These are phyloP conservation scores for Mimumesa dahlbomi DNA, from an alignment of 2,888 invertebrate species.

Conservation along the genomic window DNA sequence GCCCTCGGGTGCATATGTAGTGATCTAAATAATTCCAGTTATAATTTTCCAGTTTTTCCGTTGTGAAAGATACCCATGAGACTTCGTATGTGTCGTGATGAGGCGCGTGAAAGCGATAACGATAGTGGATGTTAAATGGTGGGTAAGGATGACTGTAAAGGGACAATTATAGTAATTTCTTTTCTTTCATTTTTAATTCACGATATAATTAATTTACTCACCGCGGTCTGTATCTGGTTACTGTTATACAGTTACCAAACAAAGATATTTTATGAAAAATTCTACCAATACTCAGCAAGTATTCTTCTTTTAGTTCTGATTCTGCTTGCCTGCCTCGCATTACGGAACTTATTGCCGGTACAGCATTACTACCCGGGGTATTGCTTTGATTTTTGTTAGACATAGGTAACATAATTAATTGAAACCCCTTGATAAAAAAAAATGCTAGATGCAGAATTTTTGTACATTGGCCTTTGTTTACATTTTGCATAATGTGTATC, in stretches of 20 bases:
- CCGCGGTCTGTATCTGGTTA: slow-evolving; percentile 97
- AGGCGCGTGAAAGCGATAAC: slow-evolving; percentile 95
- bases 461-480: no score
- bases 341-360: slow-evolving; percentile 74
- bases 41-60: slow-evolving; percentile 96
- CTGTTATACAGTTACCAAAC: slow-evolving; percentile 93
- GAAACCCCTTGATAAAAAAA: slow-evolving; percentile 88
- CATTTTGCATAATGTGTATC: no score
- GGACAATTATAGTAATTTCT: slow-evolving; percentile 16
- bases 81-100: slow-evolving; percentile 96
- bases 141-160: slow-evolving; percentile 93
- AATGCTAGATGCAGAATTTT: no score
- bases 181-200: neutral
- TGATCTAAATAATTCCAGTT: slow-evolving; percentile 99
- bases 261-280: slow-evolving; percentile 96
- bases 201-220: slow-evolving; percentile 73
- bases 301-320: slow-evolving; percentile 85
- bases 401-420: slow-evolving; percentile 86
- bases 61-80: slow-evolving; percentile 96
- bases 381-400: slow-evolving; percentile 72
- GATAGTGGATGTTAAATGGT: slow-evolving; percentile 94
- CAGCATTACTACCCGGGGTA: slow-evolving; percentile 70
- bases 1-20: slow-evolving; percentile 96
- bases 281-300: slow-evolving; percentile 94
- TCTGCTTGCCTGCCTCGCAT: slow-evolving; percentile 79